Evolutionary conservation across 2,113 vertebrate genomes (phyloP).

Genomic region (Nesoenas mayeri): DNA sequence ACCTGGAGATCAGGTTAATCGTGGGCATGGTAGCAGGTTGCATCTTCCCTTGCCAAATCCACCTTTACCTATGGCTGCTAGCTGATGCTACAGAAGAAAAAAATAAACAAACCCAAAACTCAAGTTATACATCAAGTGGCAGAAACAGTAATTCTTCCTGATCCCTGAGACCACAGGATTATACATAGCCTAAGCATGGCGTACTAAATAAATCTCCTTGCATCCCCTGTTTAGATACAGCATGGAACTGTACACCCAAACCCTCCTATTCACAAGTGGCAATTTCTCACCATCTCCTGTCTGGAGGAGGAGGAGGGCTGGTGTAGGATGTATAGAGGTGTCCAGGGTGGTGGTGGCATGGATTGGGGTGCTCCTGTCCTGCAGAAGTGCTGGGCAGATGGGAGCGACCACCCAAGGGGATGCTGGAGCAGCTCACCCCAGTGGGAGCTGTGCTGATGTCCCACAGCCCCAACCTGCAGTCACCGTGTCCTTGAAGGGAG

Average conservation of each 20-base stretch:
- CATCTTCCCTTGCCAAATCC: neutral
- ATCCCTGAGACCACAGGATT: neutral
- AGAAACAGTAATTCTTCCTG: neutral
- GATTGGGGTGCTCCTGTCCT: neutral
- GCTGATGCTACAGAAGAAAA: neutral
- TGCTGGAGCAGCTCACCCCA: neutral
- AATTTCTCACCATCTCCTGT: neutral
- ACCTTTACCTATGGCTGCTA: neutral
- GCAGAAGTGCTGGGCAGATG: neutral
- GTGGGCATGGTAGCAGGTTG: neutral
- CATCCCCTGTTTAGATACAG: neutral
- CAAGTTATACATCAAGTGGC: neutral
- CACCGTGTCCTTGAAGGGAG: accelerated
- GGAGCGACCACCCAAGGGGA: neutral
- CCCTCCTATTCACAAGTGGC: neutral
- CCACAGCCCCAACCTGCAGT: neutral
- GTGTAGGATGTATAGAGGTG: accelerated
- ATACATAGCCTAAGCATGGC: neutral
- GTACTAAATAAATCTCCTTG: neutral
- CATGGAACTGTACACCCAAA: neutral
- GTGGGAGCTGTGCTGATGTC: neutral
- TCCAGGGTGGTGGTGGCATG: neutral
- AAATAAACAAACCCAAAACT: neutral
- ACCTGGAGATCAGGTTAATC: neutral
- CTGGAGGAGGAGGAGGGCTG: neutral